A percentile compares a stretch with the other conserved stretches of the same genome.
Evolutionary conservation across 2,888 invertebrate genomes (phyloP).

Genomic region (Sussaba pulchella): DNA sequence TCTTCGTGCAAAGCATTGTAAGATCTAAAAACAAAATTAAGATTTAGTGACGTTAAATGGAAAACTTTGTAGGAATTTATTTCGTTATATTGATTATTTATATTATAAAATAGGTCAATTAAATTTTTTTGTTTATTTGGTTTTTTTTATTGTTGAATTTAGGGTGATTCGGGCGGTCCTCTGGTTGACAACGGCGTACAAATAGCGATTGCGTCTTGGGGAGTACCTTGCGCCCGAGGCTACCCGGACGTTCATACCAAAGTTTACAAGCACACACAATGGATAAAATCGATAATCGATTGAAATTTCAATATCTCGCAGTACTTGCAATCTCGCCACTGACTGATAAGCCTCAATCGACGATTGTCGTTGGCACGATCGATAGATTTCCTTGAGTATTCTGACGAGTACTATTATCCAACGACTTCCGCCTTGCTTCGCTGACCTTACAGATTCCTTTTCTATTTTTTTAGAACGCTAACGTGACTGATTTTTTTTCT

Average conservation of each 20-base stretch:
- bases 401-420: neutral
- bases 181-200: constrained; percentile 63
- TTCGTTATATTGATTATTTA: neutral
- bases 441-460: neutral
- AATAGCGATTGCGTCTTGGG: constrained; percentile 80
- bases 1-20: too few relatives aligned
- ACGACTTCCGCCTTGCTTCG: neutral
- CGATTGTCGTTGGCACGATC: neutral
- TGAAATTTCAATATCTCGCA: neutral
- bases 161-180: constrained; percentile 69
- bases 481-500: neutral
- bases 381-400: neutral
- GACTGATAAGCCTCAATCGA: constrained; percentile 2
- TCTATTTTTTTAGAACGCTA: neutral
- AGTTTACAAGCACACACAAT: constrained; percentile 50
- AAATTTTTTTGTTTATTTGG: neutral
- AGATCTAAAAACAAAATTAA: too few relatives aligned
- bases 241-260: constrained; percentile 60
- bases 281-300: constrained; percentile 49
- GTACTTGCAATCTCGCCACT: neutral
- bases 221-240: constrained; percentile 60
- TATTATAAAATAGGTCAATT: neutral
- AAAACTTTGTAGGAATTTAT: too few relatives aligned
- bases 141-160: too few relatives aligned
- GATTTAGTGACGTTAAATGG: too few relatives aligned